Conservation (phyloP, 2,113 vertebrate genomes). For the Petrocephalus zakoni region DNA sequence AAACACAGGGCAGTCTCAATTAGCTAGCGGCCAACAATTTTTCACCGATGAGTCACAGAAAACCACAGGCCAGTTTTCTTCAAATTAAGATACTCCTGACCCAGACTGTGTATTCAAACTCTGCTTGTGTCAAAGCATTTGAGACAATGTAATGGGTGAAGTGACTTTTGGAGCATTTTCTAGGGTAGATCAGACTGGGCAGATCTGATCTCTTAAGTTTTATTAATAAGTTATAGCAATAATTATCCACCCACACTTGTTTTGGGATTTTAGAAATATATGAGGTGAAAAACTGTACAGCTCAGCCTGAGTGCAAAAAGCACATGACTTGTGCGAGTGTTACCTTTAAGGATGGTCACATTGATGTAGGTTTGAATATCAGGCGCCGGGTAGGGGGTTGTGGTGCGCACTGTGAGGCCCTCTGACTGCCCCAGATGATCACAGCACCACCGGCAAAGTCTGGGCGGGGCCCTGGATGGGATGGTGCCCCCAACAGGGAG, state of each 20-base stretch:
- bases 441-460: constrained; percentile 72
- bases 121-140: not conserved
- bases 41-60: not conserved
- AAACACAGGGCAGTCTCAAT: not conserved
- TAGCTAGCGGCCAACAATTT: not conserved
- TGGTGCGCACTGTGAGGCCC: constrained; percentile 28
- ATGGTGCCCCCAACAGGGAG: constrained; percentile 51
- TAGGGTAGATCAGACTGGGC: not conserved
- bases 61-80: not conserved
- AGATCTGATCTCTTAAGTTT: not conserved
- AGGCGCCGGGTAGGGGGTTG: constrained; percentile 45
- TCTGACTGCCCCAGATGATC: constrained; percentile 59
- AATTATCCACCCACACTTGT: not conserved
- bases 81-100: not conserved
- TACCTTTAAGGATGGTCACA: constrained; percentile 72
- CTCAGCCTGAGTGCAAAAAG: not conserved
- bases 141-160: not conserved
- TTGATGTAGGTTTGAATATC: constrained; percentile 83
- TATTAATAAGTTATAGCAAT: not conserved
- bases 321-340: fast-evolving
- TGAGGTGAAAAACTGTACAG: not conserved
- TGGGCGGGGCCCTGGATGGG: constrained; percentile 31
- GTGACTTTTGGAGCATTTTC: not conserved
- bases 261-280: not conserved
- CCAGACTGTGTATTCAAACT: not conserved